These are phyloP conservation scores for Elgonia sp. DNA, from an alignment of 2,888 invertebrate species.

Conservation along the genomic window DNA sequence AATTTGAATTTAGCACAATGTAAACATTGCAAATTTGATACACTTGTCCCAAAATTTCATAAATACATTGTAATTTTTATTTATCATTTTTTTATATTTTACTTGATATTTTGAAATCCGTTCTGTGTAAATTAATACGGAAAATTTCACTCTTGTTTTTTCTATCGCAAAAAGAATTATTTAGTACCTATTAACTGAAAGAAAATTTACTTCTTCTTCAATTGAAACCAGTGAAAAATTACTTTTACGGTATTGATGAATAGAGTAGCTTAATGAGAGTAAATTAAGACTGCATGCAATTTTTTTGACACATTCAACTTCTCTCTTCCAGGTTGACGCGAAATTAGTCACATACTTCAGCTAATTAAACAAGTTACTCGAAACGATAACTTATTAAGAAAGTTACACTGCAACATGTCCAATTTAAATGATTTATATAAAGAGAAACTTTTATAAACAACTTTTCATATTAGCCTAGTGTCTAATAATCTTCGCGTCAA, in stretches of 20 bases:
- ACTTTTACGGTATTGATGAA: conserved; percentile 4
- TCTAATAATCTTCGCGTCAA: conserved; percentile 19
- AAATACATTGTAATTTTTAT: no score
- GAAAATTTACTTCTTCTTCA: background rate
- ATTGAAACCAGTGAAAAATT: background rate
- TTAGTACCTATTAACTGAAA: no score
- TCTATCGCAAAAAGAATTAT: no score
- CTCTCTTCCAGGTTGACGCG: conserved; percentile 21
- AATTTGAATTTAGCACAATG: no score
- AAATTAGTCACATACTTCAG: conserved; percentile 39
- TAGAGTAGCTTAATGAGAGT: background rate
- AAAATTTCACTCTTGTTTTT: no score
- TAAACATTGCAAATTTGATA: no score
- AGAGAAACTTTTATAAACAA: conserved; percentile 20
- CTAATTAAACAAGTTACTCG: conserved; percentile 50
- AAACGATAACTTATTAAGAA: conserved; percentile 47
- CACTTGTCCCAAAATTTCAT: no score
- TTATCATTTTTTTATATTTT: no score
- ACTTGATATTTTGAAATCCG: no score
- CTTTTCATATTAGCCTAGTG: conserved; percentile 13
- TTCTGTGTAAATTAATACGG: no score
- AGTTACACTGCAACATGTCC: conserved; percentile 20
- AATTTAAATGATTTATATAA: conserved; percentile 18
- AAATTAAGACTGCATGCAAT: conserved; percentile 34
- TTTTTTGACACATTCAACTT: conserved; percentile 30